These are phyloP conservation scores for Myotis myotis DNA, from an alignment of 2,797 vertebrate genomes.

Conservation along the genomic window DNA sequence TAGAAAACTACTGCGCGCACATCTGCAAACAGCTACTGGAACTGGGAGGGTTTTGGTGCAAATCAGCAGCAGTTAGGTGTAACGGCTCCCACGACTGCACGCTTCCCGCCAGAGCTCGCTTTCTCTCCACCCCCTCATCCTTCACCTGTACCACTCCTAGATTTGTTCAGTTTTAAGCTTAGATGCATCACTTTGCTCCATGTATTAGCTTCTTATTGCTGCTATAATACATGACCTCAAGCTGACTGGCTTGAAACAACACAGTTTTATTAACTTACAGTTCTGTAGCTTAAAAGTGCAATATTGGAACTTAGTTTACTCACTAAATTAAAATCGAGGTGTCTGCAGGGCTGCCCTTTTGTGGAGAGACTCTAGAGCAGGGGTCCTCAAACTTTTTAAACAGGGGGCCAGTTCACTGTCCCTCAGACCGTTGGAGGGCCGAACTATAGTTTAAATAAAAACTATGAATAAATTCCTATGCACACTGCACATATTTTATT, in stretches of 20 bases:
- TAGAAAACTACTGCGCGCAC: neutral
- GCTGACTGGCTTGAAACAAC: neutral
- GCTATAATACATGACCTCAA: neutral
- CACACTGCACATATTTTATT: too few relatives aligned
- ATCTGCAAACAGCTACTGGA: neutral
- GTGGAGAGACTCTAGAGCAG: neutral
- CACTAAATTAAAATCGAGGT: neutral
- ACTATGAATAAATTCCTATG: too few relatives aligned
- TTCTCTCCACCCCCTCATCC: too few relatives aligned
- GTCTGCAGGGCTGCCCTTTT: neutral
- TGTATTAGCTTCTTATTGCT: neutral
- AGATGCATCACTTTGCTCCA: neutral
- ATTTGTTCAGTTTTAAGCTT: neutral
- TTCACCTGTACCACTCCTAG: neutral
- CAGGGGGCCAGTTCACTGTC: too few relatives aligned
- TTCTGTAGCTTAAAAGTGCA: neutral
- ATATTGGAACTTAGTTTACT: neutral
- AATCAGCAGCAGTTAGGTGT: neutral
- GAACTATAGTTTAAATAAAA: too few relatives aligned
- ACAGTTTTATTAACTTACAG: neutral
- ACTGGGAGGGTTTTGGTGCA: neutral
- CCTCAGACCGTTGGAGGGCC: too few relatives aligned
- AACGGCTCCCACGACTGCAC: rapidly evolving
- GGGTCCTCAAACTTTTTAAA: too few relatives aligned
- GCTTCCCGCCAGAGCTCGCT: neutral